Evolutionary conservation across 2,113 vertebrate genomes (phyloP).

Genomic region (Dryoscopus gambensis): DNA sequence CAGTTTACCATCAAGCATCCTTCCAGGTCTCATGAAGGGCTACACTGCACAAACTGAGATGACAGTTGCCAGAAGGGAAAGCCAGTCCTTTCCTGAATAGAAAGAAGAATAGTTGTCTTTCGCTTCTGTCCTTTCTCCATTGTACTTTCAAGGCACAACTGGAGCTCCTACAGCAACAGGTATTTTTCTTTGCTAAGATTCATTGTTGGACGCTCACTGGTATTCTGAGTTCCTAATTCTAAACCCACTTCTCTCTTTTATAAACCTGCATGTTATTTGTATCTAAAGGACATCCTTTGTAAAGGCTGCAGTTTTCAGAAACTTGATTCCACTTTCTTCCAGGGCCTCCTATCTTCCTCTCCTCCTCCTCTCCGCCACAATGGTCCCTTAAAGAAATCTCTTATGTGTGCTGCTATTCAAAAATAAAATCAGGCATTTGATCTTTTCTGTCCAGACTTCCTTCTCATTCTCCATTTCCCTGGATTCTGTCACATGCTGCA

Average conservation of each 20-base stretch:
- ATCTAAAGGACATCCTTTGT: conserved; percentile 41
- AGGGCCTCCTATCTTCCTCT: background rate
- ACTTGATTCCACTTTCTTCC: conserved; percentile 49
- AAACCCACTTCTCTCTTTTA: conserved; percentile 34
- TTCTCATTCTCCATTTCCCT: background rate
- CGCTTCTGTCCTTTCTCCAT: conserved; percentile 39
- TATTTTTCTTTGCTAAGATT: conserved; percentile 55
- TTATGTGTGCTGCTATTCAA: conserved; percentile 27
- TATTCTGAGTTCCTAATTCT: conserved; percentile 45
- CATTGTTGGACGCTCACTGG: conserved; percentile 28
- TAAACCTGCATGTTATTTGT: conserved; percentile 32
- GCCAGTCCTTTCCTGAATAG: conserved; percentile 30
- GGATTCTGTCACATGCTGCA: background rate
- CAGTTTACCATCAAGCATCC: conserved; percentile 54
- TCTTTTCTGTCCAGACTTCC: conserved; percentile 26
- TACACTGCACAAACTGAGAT: conserved; percentile 30
- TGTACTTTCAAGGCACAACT: conserved; percentile 56
- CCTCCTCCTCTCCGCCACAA: background rate
- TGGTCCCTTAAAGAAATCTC: background rate
- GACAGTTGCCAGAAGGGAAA: conserved; percentile 49
- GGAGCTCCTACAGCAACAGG: conserved; percentile 55
- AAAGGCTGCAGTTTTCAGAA: conserved; percentile 32
- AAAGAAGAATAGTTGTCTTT: conserved; percentile 53
- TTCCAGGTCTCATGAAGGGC: conserved; percentile 56
- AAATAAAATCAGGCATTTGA: conserved; percentile 41